Evolutionary conservation across 2,888 invertebrate species (phyloP), one percentile per base, ranked within the genome.

Genomic region (Dynastes maya): DNA sequence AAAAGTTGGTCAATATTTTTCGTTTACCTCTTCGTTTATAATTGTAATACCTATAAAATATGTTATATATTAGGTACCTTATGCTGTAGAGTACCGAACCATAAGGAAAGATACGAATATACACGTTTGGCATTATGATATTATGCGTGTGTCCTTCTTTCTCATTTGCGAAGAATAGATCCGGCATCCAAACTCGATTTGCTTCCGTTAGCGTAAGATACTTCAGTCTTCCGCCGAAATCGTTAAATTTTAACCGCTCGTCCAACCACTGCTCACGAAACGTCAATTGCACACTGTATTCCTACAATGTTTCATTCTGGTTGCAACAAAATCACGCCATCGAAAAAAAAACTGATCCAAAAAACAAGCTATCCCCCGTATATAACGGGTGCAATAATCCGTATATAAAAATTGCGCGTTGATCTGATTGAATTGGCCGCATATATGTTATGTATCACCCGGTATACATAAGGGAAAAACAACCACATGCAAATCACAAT

Each of bases 181-280:
- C 98, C 51, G 98, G 98, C 95, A 98, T 98, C 98, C 98, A 99
- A 79, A 98, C 97, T 84, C 97, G 93, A 90, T 96, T 96, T 77
- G 97, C 96, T 90, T 98, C 98, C 77, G 98, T 97, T 87, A 98
- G 91, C 78, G 97, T 97, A 82, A 97, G 91, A 91, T 97, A 97
- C 89, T 96, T 96, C 80, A 97, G 92, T 84, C 95, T 94, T 86
- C 96, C 97, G 90, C 94, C 94, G 85, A 95, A 94, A 90, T 97
- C 96, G 89, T 96, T 94, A 89, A 96, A 97, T 89, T 94, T 94
- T 82, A 97, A 92, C 85, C 98, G 91, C 89, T 97, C 97, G 89
- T 98, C 98, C 87, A 95, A 90, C 98, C 98, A 98, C 90, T 98
- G 97, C 89, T 98, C 98, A 89, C 98, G 94, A 91, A 98, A 98